Base-by-base conservation (phyloP, 2,113 vertebrate genomes). In the Acrocephalus arundinaceus region DNA sequence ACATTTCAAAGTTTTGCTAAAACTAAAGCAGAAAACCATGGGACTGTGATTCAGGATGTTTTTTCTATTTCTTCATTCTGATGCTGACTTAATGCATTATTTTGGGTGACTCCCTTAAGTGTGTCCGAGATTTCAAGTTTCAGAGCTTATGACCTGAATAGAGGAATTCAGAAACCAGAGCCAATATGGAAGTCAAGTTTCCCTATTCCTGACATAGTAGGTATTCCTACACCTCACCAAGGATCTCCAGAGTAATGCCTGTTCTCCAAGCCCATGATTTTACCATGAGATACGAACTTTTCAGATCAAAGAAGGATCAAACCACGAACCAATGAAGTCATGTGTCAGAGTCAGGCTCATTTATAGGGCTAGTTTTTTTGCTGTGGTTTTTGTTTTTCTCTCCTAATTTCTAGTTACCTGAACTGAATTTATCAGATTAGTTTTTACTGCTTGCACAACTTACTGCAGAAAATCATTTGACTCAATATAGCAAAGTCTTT, bases 301-400 rank as follows among this genome's bases (percentile, higher is more conserved):
- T 58, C 16, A 31, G 25, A 70, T 58, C 52, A 55, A 90, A 78
- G 25, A 71, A 77, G 8, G 35, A 52, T 48, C 54, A 87, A 59
- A 73, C 6, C 21, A 57, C 0, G 0, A 76, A 43, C 4, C 9
- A 58, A 20, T 45, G 6, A 76, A 59, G 20, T 45, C 9, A 7
- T 37, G 20, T n/a, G 11, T 39, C 35, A 2, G 13, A 84, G 23
- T 41, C 23, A 72, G 10, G 6, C 85, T 87, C 49, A 49, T 82
- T 68, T 68, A 72, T 18, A 79, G 15, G 11, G 39, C 41, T 54
- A 71, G 18, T 11, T 59, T 28, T 41, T 85, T 28, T 70, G 9
- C 18, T 43, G 15, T 33, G 41, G 11, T 37, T 18, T 51, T 62
- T 76, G 41, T 12, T 87, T 41, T 84, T 30, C 23, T 28, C 35